phyloP scores from a whole-genome alignment of 2,888 invertebrate genomes.

The Chloroclysta siterata region DNA sequence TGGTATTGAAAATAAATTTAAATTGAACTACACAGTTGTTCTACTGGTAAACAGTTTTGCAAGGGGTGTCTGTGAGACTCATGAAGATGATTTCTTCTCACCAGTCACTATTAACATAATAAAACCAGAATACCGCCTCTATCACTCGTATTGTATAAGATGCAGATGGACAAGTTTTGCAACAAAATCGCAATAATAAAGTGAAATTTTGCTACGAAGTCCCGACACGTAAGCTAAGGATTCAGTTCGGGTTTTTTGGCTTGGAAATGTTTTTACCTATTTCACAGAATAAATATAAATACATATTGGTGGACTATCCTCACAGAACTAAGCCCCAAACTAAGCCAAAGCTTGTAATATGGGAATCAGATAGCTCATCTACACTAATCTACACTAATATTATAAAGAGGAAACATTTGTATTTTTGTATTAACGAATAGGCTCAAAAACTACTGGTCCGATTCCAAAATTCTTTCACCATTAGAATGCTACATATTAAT shows the following conservation, averaged over 20 bases:
- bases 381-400: no score
- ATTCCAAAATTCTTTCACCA: no score
- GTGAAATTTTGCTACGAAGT: background rate
- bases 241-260: background rate
- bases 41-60: background rate
- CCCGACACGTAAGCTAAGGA: background rate
- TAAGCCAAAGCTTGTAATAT: no score
- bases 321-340: no score
- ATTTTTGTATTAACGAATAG: no score
- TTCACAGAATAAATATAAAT: no score
- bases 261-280: background rate
- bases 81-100: constrained; percentile 5
- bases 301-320: no score
- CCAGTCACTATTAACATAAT: constrained; percentile 2
- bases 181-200: constrained; percentile 6
- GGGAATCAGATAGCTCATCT: no score
- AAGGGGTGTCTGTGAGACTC: background rate
- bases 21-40: background rate
- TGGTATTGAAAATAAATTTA: no score
- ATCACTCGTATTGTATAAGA: constrained; percentile 11
- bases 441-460: no score
- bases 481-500: no score
- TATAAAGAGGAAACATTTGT: no score
- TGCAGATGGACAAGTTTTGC: constrained; percentile 4
- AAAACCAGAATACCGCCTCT: background rate